Conservation (phyloP, 1,140 invertebrate genomes). For the Conus ventricosus region DNA sequence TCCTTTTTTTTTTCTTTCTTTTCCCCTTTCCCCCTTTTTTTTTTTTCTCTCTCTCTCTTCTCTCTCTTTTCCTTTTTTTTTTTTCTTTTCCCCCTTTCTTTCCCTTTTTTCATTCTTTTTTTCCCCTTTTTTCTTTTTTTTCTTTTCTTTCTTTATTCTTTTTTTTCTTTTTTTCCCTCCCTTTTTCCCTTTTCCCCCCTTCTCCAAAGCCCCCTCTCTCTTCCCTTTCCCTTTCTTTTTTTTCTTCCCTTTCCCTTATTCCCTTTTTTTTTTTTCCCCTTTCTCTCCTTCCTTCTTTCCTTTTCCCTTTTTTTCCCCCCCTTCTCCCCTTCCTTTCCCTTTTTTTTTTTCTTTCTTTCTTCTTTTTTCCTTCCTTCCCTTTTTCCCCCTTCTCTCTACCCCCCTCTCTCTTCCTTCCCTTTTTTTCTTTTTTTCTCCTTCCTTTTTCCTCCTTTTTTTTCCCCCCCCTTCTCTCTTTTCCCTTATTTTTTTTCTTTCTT, state of each 20-base stretch:
- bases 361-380: not conserved
- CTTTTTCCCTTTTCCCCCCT: too few relatives aligned
- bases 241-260: not conserved
- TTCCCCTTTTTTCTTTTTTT: too few relatives aligned
- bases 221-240: not conserved
- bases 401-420: too few relatives aligned
- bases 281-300: too few relatives aligned
- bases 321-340: too few relatives aligned
- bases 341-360: not conserved
- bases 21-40: not conserved
- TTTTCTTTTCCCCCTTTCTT: not conserved
- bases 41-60: not conserved
- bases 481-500: not conserved
- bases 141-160: too few relatives aligned
- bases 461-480: not conserved
- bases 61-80: not conserved
- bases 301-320: too few relatives aligned
- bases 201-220: too few relatives aligned
- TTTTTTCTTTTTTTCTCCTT: not conserved
- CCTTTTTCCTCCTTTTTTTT: not conserved
- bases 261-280: not conserved
- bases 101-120: too few relatives aligned
- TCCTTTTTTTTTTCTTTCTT: too few relatives aligned
- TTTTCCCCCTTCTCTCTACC: not conserved
- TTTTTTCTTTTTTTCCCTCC: too few relatives aligned